Base-by-base conservation (phyloP, 2,888 invertebrate genomes). In the Phymatocera aterrima region DNA sequence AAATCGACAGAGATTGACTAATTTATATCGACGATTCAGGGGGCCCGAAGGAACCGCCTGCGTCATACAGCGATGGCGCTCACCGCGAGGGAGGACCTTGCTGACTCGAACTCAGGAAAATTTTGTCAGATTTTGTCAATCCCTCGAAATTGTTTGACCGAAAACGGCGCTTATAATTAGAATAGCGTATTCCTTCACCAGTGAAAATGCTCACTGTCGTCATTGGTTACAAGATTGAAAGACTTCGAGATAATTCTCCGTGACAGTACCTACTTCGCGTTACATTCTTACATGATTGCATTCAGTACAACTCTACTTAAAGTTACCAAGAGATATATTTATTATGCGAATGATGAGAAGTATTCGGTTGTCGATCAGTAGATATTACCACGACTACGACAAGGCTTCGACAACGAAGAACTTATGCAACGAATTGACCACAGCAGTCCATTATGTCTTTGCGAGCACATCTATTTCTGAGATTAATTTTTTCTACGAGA, bases 1-100 rank as follows among this genome's bases (percentile, higher is more conserved):
- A 75, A 75, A 75, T 75, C 75, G 75, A 75, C 75, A 75, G 75
- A 75, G 75, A 75, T 75, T 75, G 37, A 75, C 75, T 75, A 54
- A 75, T 75, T 75, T 57, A 57, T 75, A 43, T 60, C 40, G 54
- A 75, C 57, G 40, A 57, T 43, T 68, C 28, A 43, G 68, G 68
- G 43, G 28, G 43, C 10, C 43, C 28, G 57, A 28, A 57, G 28
- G 28, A 3, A 28, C 21, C 28, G 1, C n/a, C 46, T 46, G 46
- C 0, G 37, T 6, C 61, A 18, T 64, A 68, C 24, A n/a, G 2
- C 46, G 46, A 24, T 46, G 18, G 10, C 24, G 65, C 43, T 46
- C 18, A 64, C 64, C 64, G 37, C 64, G 18, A 21, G n/a, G 8
- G 10, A 64, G 34, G 37, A 37, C 37, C 64, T 24, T 34, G n/a